Conservation (phyloP, 2,888 invertebrate species). For the Mesorhabditis spiculigera region DNA sequence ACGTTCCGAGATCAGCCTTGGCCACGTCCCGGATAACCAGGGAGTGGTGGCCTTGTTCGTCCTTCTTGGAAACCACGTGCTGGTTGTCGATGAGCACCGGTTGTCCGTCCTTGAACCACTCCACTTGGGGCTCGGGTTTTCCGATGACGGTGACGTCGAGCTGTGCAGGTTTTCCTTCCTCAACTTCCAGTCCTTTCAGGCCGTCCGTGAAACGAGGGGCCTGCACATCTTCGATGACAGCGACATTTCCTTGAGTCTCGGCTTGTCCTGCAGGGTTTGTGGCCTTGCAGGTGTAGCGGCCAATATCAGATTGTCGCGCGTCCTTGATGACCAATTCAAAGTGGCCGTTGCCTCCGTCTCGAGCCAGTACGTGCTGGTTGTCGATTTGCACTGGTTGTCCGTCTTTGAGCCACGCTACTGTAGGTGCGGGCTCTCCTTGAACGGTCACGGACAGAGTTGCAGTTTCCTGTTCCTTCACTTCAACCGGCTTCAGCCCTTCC, state of each 20-base stretch:
- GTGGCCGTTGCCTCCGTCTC: constrained; percentile 66
- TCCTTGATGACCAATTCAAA: constrained; percentile 32
- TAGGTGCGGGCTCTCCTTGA: constrained; percentile 62
- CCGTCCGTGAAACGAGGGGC: constrained; percentile 45
- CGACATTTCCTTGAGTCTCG: constrained; percentile 38
- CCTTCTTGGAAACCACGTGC: constrained; percentile 63
- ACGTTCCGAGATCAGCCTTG: constrained; percentile 88
- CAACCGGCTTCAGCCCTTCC: constrained; percentile 71
- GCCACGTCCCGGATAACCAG: constrained; percentile 89
- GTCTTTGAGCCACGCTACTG: constrained; percentile 91
- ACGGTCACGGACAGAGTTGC: constrained; percentile 28
- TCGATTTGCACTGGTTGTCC: constrained; percentile 41
- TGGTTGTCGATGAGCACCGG: constrained; percentile 36
- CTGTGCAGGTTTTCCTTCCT: constrained; percentile 67
- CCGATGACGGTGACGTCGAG: constrained; percentile 82
- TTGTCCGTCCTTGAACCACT: constrained; percentile 80
- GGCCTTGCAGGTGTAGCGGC: constrained; percentile 35
- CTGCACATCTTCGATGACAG: constrained; percentile 41
- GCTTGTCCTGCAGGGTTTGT: constrained; percentile 40
- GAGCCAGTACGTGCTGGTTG: constrained; percentile 62
- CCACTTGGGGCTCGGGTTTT: constrained; percentile 85
- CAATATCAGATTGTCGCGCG: constrained; percentile 32
- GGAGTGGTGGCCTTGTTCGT: constrained; percentile 79
- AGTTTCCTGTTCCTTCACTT: constrained; percentile 73
- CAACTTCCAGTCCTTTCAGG: constrained; percentile 36